phyloP scores from a whole-genome alignment of 2,113 vertebrate species.

The Chamaea fasciata region DNA sequence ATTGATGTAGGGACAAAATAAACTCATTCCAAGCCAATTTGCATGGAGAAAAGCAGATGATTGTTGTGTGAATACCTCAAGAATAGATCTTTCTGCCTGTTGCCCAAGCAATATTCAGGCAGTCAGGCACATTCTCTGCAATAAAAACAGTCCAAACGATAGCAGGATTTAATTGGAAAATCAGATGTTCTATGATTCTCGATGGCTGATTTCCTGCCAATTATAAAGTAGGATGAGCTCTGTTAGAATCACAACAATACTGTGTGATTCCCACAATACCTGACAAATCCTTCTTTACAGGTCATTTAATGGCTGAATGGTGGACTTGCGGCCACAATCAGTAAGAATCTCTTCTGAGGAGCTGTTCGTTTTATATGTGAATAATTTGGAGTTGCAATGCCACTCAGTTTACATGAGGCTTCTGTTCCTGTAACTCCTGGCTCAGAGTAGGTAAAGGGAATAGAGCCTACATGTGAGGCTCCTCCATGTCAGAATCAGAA shows the following conservation, averaged over 20 bases:
- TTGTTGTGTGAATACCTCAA: not conserved
- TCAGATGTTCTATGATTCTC: not conserved
- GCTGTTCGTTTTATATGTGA: not conserved
- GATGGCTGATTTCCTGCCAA: not conserved
- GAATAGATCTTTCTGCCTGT: not conserved
- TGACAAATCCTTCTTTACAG: not conserved
- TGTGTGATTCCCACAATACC: not conserved
- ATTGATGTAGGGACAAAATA: not conserved
- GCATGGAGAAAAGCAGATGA: not conserved
- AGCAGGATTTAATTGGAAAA: constrained; percentile 1
- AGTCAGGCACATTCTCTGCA: not conserved
- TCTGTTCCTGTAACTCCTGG: not conserved
- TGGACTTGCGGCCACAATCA: not conserved
- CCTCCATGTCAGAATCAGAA: not conserved
- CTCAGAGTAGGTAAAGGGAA: not conserved
- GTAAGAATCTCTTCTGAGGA: not conserved
- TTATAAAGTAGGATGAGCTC: not conserved
- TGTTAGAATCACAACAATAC: not conserved
- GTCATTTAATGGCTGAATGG: not conserved
- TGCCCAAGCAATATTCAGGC: not conserved
- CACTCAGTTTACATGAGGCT: not conserved
- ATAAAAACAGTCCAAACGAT: not conserved
- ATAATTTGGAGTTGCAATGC: not conserved
- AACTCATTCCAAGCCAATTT: not conserved
- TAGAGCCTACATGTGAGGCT: not conserved